These are phyloP conservation scores for Drosophila sp. DNA, from an alignment of 1,140 invertebrate species.

Conservation along the genomic window DNA sequence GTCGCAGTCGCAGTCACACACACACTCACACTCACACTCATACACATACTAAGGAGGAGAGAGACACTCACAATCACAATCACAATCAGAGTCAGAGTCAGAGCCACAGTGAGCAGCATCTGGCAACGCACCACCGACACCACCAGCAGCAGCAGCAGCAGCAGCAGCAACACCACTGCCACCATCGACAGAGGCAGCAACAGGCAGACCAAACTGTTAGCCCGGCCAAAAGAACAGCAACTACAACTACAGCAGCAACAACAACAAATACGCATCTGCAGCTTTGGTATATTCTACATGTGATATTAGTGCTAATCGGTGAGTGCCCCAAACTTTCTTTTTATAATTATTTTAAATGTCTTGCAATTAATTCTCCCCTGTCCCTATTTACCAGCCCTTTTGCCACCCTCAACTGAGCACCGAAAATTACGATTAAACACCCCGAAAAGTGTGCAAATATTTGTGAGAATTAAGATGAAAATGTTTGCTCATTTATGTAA, in stretches of 20 bases:
- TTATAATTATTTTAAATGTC: slow-evolving; percentile 60
- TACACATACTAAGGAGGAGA: not conserved
- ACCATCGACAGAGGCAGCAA: slow-evolving; percentile 59
- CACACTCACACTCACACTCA: slow-evolving; percentile 3
- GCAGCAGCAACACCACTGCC: slow-evolving; percentile 45
- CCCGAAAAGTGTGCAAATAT: slow-evolving; percentile 38
- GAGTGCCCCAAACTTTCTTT: slow-evolving; percentile 38
- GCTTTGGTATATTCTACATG: slow-evolving; percentile 80
- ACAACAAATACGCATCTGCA: slow-evolving; percentile 59
- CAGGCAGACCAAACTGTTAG: slow-evolving; percentile 12
- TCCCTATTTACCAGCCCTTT: not conserved
- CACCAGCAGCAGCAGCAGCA: slow-evolving; percentile 24
- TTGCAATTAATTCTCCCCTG: slow-evolving; percentile 62
- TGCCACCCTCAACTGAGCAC: not conserved
- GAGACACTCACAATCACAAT: slow-evolving; percentile 6
- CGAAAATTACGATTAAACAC: slow-evolving; percentile 13
- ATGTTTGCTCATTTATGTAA: slow-evolving; percentile 42
- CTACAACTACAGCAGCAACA: slow-evolving; percentile 35
- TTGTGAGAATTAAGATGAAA: slow-evolving; percentile 37
- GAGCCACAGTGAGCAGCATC: slow-evolving; percentile 51
- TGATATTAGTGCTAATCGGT: slow-evolving; percentile 84
- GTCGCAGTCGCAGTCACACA: not conserved
- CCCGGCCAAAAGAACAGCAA: slow-evolving; percentile 28
- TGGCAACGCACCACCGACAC: slow-evolving; percentile 58
- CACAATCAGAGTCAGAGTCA: slow-evolving; percentile 4